These are phyloP conservation scores for Rhaphigaster nebulosa DNA, from an alignment of 2,888 invertebrate species.

Conservation along the genomic window DNA sequence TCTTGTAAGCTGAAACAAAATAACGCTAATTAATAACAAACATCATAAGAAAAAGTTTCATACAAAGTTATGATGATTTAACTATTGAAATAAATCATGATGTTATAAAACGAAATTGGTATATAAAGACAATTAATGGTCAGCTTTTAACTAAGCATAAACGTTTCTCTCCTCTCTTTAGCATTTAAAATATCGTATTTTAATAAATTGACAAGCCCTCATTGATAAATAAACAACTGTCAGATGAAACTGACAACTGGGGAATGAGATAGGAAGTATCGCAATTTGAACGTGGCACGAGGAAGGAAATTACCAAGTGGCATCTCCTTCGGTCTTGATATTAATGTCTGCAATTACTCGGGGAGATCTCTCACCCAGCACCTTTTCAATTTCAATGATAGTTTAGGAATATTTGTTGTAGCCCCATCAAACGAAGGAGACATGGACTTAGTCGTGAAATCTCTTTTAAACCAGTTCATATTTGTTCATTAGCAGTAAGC, in stretches of 20 bases:
- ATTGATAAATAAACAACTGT: not conserved
- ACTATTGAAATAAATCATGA: too few relatives aligned
- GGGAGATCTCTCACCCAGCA: not conserved
- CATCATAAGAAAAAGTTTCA: not conserved
- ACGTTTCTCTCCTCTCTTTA: too few relatives aligned
- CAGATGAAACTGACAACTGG: not conserved
- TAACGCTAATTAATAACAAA: not conserved
- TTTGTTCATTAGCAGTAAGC: too few relatives aligned
- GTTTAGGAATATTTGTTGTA: not conserved
- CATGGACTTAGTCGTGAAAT: too few relatives aligned
- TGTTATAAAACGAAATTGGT: too few relatives aligned
- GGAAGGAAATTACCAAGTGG: not conserved
- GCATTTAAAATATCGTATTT: too few relatives aligned
- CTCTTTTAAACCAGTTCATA: too few relatives aligned
- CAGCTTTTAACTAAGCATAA: too few relatives aligned
- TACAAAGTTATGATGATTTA: too few relatives aligned
- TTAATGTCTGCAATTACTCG: not conserved
- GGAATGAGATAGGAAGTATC: not conserved
- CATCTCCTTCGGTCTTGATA: not conserved
- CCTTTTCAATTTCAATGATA: not conserved
- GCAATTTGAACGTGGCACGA: not conserved
- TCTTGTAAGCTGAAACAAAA: constrained; percentile 65
- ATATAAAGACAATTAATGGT: too few relatives aligned
- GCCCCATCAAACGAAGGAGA: too few relatives aligned
- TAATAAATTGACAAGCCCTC: too few relatives aligned